Conservation (phyloP, 1,140 invertebrate species). For the Plectrocnemia conspersa region DNA sequence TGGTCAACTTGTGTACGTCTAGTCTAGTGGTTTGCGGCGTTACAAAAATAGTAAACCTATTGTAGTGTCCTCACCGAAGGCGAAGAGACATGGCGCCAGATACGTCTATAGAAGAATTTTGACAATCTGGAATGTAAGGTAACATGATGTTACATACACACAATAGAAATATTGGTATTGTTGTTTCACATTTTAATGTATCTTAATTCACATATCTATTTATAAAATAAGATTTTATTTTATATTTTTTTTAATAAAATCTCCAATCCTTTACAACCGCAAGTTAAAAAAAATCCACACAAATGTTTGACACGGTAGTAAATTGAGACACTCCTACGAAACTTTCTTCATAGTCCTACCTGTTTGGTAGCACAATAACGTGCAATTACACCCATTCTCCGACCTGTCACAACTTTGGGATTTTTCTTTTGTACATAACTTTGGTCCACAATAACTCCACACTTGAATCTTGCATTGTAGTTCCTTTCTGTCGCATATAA, state of each 20-base stretch:
- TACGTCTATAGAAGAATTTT: slow-evolving; percentile 1
- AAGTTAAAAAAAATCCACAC: no score
- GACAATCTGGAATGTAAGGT: no score
- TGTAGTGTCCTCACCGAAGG: slow-evolving; percentile 7
- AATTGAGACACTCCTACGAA: slow-evolving; percentile 10
- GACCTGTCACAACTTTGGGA: slow-evolving; percentile 30
- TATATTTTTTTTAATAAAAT: no score
- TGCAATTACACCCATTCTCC: slow-evolving; percentile 28
- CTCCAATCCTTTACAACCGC: no score
- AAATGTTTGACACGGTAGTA: background rate
- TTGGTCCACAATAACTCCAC: slow-evolving; percentile 21
- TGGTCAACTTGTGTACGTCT: no score
- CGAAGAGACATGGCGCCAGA: slow-evolving; percentile 19
- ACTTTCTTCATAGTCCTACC: slow-evolving; percentile 1
- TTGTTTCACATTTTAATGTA: no score
- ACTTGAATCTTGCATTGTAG: slow-evolving; percentile 19
- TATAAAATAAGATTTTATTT: no score
- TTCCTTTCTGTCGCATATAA: slow-evolving; percentile 21
- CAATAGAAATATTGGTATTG: no score
- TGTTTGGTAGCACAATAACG: slow-evolving; percentile 23
- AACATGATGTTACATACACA: no score
- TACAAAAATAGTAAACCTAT: slow-evolving; percentile 5
- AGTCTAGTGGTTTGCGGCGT: background rate
- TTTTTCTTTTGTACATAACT: slow-evolving; percentile 16
- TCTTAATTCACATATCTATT: no score